These are phyloP conservation scores for Disparrhopalites patrizii DNA, from an alignment of 2,888 invertebrate species.

Conservation along the genomic window DNA sequence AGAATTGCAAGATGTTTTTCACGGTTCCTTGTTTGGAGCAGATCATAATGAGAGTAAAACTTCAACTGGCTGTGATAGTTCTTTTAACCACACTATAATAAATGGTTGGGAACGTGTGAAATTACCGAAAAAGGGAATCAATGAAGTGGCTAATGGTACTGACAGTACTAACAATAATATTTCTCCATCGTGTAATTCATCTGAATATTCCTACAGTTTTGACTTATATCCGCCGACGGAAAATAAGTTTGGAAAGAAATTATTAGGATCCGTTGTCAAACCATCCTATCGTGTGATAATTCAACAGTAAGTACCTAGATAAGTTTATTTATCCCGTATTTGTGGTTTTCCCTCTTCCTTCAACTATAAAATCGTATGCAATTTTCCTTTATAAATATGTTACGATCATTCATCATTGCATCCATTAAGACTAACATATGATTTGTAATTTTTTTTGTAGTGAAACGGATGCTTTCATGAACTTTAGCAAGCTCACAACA, in stretches of 20 bases:
- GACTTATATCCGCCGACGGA: slow-evolving; percentile 13
- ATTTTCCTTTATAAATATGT: not conserved
- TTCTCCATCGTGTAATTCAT: too few relatives aligned
- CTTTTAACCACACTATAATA: not conserved
- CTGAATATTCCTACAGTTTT: slow-evolving; percentile 1
- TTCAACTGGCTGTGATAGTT: not conserved
- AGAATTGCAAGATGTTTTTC: slow-evolving; percentile 35
- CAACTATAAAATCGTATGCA: not conserved
- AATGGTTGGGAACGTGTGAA: slow-evolving; percentile 13
- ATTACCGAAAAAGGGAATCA: not conserved
- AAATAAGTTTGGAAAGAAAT: not conserved
- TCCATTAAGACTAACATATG: not conserved
- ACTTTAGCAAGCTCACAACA: not conserved
- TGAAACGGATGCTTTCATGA: slow-evolving; percentile 2
- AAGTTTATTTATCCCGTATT: too few relatives aligned
- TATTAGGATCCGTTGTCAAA: not conserved
- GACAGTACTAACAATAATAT: not conserved
- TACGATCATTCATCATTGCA: too few relatives aligned
- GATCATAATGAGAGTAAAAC: not conserved
- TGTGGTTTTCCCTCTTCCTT: not conserved
- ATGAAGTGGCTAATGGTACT: not conserved
- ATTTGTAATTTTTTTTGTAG: not conserved
- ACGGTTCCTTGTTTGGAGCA: slow-evolving; percentile 35
- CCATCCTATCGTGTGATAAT: slow-evolving; percentile 10
- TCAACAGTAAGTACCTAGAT: slow-evolving; percentile 9